Evolutionary conservation across 2,113 vertebrate genomes (phyloP), one percentile per base, ranked within the genome.

Genomic region (Pelmatolapia mariae): DNA sequence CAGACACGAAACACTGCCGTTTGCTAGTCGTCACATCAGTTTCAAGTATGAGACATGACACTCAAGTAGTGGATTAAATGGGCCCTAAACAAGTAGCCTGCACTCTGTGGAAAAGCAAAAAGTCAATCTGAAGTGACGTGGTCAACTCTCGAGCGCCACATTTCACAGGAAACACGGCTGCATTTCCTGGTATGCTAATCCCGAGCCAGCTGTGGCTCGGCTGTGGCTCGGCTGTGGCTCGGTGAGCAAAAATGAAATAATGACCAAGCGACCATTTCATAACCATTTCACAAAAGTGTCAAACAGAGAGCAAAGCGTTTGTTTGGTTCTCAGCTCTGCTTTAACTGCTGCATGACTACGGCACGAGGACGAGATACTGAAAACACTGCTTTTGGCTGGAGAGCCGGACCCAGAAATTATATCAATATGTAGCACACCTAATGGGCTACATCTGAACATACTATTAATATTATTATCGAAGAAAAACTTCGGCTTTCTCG

Each of bases 71-170:
- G 13, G 31, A 22, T 80, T 52, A 83, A 89, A 89, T 88, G 81
- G 81, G 36, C n/a, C 10, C 79, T 16, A 43, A 88, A 93, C 61
- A 71, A 88, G 79, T 31, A 33, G 82, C 82, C 86, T 88, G 86
- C 82, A 79, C 76, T 73, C 16, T 81, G 82, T 38, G 38, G 26
- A 81, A 83, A 84, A 79, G 57, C 47, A 36, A 76, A 73, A 81
- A 80, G 31, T 82, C 5, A 68, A 82, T 84, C 79, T 56, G 78
- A 47, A 57, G 26, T 38, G 82, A 83, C 43, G 9, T 2, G 80
- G 52, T 73, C 5, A 1, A 78, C 81, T 63, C 29, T 38, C 36
- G 43, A 88, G 83, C 10, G 12, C 24, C 78, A 61, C 84, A 38
- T 36, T 52, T 52, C 36, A 33, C 18, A 59, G 22, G 61, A 12